Percentiles rank a stretch among this genome's conserved stretches.
These are phyloP conservation scores for human (Homo sapiens) DNA, from an alignment of 2,113 vertebrate genomes.

Conservation along the genomic window DNA sequence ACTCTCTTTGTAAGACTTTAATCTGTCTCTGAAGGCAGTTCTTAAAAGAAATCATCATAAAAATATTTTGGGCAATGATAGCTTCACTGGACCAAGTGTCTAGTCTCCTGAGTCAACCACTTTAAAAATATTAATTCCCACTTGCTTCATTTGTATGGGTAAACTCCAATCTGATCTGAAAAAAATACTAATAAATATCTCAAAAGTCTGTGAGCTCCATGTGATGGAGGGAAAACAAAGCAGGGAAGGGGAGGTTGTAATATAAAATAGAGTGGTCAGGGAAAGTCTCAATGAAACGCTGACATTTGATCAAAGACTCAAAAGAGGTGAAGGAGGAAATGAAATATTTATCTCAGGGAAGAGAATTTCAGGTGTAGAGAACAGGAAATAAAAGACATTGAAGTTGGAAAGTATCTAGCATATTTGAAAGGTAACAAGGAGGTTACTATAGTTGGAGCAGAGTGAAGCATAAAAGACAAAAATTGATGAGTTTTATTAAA, in stretches of 20 bases:
- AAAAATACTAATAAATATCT: not conserved
- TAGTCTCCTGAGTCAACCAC: not conserved
- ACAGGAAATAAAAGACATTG: slow-evolving; percentile 24
- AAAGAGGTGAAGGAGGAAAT: not conserved
- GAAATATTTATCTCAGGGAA: not conserved
- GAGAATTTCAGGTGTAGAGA: slow-evolving; percentile 9
- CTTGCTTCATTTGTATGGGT: slow-evolving; percentile 4
- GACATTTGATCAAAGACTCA: not conserved
- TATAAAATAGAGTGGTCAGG: not conserved
- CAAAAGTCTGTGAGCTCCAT: not conserved
- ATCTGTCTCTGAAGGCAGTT: not conserved
- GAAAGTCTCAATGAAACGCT: not conserved
- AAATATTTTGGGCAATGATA: not conserved
- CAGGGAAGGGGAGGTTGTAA: not conserved
- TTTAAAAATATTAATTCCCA: not conserved
- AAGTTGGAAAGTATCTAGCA: not conserved
- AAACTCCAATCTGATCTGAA: not conserved
- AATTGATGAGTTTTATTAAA: not conserved
- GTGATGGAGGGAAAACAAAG: not conserved
- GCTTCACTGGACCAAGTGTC: not conserved
- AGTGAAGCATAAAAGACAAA: slow-evolving; percentile 3
- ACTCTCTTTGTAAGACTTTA: slow-evolving; percentile 1
- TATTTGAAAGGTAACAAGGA: slow-evolving; percentile 19
- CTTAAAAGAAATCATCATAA: not conserved
- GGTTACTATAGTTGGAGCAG: not conserved